A percentile compares a stretch with the other conserved stretches of the same genome.
These are phyloP conservation scores for Heptranchias perlo DNA, from an alignment of 2,113 vertebrate genomes.

Conservation along the genomic window DNA sequence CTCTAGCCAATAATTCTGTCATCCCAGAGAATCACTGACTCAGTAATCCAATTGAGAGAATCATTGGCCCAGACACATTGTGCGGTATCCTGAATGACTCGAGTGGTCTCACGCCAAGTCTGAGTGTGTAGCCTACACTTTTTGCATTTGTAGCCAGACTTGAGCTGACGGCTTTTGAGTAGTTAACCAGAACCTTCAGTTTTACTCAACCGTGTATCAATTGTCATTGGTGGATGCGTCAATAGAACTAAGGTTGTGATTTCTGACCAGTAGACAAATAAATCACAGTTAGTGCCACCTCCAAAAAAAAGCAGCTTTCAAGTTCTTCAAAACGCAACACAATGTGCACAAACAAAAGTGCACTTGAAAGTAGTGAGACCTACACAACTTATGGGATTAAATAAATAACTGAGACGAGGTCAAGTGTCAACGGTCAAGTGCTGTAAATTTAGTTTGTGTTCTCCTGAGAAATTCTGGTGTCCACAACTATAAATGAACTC, in stretches of 20 bases:
- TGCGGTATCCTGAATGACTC: not conserved
- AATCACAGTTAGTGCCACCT: not conserved
- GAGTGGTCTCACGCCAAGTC: not conserved
- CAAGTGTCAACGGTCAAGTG: not conserved
- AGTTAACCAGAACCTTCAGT: not conserved
- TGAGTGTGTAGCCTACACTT: not conserved
- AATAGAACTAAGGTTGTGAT: not conserved
- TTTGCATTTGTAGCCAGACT: not conserved
- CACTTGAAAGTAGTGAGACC: not conserved
- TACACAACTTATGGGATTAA: not conserved
- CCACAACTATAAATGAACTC: not conserved
- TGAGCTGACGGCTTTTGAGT: not conserved
- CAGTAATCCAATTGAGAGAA: not conserved
- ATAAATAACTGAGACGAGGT: not conserved
- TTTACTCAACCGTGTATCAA: too few species aligned
- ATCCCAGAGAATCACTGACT: not conserved
- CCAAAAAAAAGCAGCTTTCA: not conserved
- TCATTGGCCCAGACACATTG: not conserved
- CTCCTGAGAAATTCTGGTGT: not conserved
- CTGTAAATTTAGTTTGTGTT: not conserved
- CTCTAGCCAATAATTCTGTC: not conserved
- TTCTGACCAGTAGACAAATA: not conserved
- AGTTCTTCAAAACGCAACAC: not conserved
- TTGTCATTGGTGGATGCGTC: too few species aligned
- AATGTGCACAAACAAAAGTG: not conserved